A percentile compares a stretch with the other conserved stretches of the same genome.
Conservation (phyloP, 2,797 vertebrate species). For the Diplodus puntazzo region DNA sequence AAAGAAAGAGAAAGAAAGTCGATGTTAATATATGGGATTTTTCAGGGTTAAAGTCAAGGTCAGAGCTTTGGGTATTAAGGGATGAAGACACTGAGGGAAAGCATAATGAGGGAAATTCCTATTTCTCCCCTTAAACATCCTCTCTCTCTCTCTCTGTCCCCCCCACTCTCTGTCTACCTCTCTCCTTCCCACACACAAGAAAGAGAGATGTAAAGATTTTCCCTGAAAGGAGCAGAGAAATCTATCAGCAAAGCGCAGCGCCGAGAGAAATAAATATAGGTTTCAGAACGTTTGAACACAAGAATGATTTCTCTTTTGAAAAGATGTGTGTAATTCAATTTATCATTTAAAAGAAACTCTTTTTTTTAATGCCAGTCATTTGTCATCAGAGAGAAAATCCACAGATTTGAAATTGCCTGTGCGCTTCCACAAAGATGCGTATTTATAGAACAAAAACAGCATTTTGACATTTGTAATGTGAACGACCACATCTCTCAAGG, state of each 20-base stretch:
- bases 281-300: constrained; percentile 28
- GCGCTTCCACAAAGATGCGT: constrained; percentile 6
- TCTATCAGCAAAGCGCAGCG: constrained; percentile 33
- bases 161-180: not conserved
- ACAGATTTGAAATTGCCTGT: constrained; percentile 16
- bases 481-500: not conserved
- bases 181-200: constrained; percentile 9
- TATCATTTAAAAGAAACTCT: not conserved
- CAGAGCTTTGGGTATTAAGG: constrained; percentile 61
- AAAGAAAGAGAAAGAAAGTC: constrained; percentile 20
- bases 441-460: constrained; percentile 3
- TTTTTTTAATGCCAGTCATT: constrained; percentile 2
- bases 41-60: constrained; percentile 68
- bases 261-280: constrained; percentile 45
- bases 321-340: not conserved
- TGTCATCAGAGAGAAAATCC: not conserved
- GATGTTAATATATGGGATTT: constrained; percentile 34
- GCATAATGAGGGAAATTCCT: constrained; percentile 59
- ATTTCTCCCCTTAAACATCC: constrained; percentile 46
- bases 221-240: constrained; percentile 43
- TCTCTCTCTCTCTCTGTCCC: not conserved
- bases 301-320: not conserved
- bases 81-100: constrained; percentile 59
- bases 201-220: constrained; percentile 55
- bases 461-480: not conserved